These are phyloP conservation scores for Sminthurinus aureus DNA, from an alignment of 2,888 invertebrate genomes.

Conservation along the genomic window DNA sequence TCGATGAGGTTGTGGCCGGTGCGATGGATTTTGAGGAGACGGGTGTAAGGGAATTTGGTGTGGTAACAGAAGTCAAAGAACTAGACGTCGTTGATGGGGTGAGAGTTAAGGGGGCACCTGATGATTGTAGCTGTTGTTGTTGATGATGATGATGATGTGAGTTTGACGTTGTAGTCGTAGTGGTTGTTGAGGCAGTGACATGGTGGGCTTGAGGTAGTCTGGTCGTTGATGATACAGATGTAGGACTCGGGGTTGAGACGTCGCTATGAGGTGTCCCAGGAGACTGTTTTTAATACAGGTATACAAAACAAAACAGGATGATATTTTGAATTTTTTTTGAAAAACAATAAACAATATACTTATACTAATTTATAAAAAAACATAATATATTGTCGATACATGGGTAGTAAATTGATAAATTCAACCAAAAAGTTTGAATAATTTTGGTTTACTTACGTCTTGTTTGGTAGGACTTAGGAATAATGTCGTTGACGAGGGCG, in stretches of 20 bases:
- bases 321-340: too few species aligned
- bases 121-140: slow-evolving; percentile 1
- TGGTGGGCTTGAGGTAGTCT: slow-evolving; percentile 32
- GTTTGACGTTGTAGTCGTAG: background rate
- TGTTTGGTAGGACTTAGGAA: slow-evolving; percentile 59
- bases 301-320: too few species aligned
- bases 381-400: too few species aligned
- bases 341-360: too few species aligned
- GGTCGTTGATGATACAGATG: slow-evolving; percentile 33
- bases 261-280: slow-evolving; percentile 61
- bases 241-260: slow-evolving; percentile 61
- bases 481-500: slow-evolving; percentile 56
- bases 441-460: too few species aligned
- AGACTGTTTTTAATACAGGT: slow-evolving; percentile 60
- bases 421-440: too few species aligned
- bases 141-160: background rate
- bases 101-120: slow-evolving; percentile 54
- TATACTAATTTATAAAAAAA: too few species aligned
- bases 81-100: slow-evolving; percentile 58
- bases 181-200: slow-evolving; percentile 31
- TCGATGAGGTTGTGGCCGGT: slow-evolving; percentile 56
- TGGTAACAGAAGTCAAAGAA: slow-evolving; percentile 58
- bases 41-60: slow-evolving; percentile 58
- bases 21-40: slow-evolving; percentile 57
- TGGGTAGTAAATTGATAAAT: too few species aligned